Percentiles rank a stretch among this genome's conserved stretches.
Conservation (phyloP, 2,113 vertebrate genomes). For the Podarcis muralis region DNA sequence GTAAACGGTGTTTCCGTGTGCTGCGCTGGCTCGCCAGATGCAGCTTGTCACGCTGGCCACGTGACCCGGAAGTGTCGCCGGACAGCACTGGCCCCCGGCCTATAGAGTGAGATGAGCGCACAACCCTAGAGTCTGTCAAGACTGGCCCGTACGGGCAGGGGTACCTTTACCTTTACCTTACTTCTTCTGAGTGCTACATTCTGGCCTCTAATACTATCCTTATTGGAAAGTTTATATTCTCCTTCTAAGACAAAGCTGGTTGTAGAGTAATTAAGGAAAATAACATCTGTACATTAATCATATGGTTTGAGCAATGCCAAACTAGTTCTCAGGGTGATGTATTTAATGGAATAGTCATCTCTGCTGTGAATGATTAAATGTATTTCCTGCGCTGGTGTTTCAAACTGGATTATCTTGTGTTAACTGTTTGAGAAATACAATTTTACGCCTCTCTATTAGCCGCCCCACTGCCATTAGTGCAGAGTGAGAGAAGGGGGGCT, state of each 20-base stretch:
- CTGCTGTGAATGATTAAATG: neutral
- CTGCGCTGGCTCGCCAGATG: too few relatives aligned
- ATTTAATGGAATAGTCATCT: neutral
- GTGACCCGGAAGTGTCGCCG: too few relatives aligned
- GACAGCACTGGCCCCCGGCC: too few relatives aligned
- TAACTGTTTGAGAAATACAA: too few relatives aligned
- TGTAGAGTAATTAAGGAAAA: neutral
- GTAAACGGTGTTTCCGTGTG: too few relatives aligned
- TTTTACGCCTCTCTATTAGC: neutral
- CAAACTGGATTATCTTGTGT: neutral
- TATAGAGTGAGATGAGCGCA: too few relatives aligned
- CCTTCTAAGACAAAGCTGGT: neutral
- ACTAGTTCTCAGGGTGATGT: neutral
- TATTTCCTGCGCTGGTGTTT: neutral
- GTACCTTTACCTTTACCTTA: too few relatives aligned
- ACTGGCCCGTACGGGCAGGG: too few relatives aligned
- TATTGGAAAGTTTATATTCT: neutral
- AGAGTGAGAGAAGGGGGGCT: too few relatives aligned
- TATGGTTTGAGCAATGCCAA: neutral
- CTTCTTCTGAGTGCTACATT: neutral
- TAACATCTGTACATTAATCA: neutral
- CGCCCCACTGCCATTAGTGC: neutral
- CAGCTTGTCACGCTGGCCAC: too few relatives aligned
- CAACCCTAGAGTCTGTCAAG: too few relatives aligned
- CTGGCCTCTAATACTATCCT: neutral